A percentile compares a stretch with the other conserved stretches of the same genome.
phyloP scores from a whole-genome alignment of 2,888 invertebrate species.

The Cecidostiba fungosa region DNA sequence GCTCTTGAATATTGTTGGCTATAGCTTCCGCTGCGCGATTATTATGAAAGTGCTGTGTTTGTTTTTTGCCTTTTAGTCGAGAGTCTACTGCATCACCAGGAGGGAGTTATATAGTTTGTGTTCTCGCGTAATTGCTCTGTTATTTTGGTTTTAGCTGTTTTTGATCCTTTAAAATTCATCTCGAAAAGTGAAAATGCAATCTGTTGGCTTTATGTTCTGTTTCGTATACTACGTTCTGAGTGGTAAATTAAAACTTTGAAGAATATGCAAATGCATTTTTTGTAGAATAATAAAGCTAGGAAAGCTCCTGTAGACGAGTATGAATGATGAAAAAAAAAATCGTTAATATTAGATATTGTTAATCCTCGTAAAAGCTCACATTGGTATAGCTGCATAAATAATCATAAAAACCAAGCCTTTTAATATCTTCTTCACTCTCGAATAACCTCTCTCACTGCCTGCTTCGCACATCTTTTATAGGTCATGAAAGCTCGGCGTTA shows the following conservation, averaged over 20 bases:
- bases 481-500: neutral
- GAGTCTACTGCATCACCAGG: neutral
- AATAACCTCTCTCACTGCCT: neutral
- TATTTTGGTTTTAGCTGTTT: neutral
- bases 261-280: too few species aligned
- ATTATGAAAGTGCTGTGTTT: neutral
- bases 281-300: too few species aligned
- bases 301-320: too few species aligned
- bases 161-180: neutral
- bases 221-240: too few species aligned
- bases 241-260: too few species aligned
- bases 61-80: neutral
- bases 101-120: neutral
- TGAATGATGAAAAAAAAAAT: too few species aligned
- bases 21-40: neutral
- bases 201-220: too few species aligned
- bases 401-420: neutral
- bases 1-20: constrained; percentile 4
- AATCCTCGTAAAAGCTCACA: too few species aligned
- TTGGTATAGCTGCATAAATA: neutral
- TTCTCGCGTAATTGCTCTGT: neutral
- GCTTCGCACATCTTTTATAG: neutral
- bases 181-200: too few species aligned
- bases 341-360: too few species aligned
- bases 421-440: constrained; percentile 6